Evolutionary conservation across 2,888 invertebrate genomes (phyloP), one percentile per base, ranked within the genome.

Genomic region (Bibio marci): DNA sequence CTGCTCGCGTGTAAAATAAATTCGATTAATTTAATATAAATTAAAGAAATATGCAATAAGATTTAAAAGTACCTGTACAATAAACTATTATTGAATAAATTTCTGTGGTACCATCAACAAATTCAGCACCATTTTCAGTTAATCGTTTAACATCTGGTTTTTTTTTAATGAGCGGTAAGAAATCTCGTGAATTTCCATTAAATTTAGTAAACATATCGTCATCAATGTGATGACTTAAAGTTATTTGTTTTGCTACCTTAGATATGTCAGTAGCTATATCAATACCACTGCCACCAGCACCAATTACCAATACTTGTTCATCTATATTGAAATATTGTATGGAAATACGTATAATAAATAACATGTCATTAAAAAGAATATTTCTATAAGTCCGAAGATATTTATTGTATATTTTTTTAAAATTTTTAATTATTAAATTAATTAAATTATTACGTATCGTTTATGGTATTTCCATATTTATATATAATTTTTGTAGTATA

Each of bases 231-330:
- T 81, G 81, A 52, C 80, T 80, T 22, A 81, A 65, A 37, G 72
- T 64, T 4, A 82, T 79, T 57, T 65, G 46, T 44, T 62, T 49
- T 0, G 81, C 76, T 2, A 70, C 65, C 45, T 65, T 59, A 18
- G 80, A 70, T 41, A 81, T 66, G 49, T 80, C 80, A 32, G 76
- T 53, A 0, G 80, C 75, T 26, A 82, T 67, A 56, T 83, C 83
- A 58, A 80, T 69, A 13, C 90, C 92, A 3, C 90, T 91, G 18
- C 87, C 81, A 0, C 85, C 87, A 1, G 85, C 88, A 2, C 91
- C 92, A 17, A 92, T 66, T 7, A 90, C 76, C 15, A 86, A 67
- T 0, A 91, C 85, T 4, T 63, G 66, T 52, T 75, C 71, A 40
- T 64, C 74, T 56, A 18, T 2, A 38, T n/a, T n/a, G n/a, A n/a